Conservation (phyloP, 2,888 invertebrate genomes). For the Ptilodon capucinus region DNA sequence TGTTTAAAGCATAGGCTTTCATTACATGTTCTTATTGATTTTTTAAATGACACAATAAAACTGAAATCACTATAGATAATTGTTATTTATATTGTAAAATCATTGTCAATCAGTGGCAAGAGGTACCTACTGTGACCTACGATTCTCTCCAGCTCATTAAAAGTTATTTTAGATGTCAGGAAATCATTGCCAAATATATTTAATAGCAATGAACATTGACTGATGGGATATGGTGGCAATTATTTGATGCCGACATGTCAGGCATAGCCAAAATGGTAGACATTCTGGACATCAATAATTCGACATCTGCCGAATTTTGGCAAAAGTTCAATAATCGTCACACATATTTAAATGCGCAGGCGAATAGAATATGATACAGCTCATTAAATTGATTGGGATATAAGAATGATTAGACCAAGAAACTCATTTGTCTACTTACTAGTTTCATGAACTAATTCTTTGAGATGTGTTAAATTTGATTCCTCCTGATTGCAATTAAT, state of each 20-base stretch:
- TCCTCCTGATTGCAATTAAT: background rate
- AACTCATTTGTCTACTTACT: no score
- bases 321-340: slow-evolving; percentile 18
- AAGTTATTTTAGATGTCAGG: background rate
- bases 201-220: slow-evolving; percentile 14
- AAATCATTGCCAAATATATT: slow-evolving; percentile 14
- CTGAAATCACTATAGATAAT: no score
- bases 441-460: no score
- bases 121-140: no score
- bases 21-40: no score
- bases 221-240: slow-evolving; percentile 17
- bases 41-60: no score
- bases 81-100: no score
- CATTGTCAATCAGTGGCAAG: background rate
- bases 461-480: slow-evolving; percentile 4
- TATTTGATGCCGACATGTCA: slow-evolving; percentile 18
- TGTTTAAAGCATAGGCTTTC: no score
- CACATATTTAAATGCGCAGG: slow-evolving; percentile 6
- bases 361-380: slow-evolving; percentile 4
- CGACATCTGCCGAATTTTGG: slow-evolving; percentile 23
- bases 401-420: slow-evolving; percentile 15
- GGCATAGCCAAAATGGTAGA: slow-evolving; percentile 9
- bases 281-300: slow-evolving; percentile 19
- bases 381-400: slow-evolving; percentile 9
- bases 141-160: slow-evolving; percentile 1